These are phyloP conservation scores for Ceratitis capitata DNA, from an alignment of 1,140 invertebrate species.

Conservation along the genomic window DNA sequence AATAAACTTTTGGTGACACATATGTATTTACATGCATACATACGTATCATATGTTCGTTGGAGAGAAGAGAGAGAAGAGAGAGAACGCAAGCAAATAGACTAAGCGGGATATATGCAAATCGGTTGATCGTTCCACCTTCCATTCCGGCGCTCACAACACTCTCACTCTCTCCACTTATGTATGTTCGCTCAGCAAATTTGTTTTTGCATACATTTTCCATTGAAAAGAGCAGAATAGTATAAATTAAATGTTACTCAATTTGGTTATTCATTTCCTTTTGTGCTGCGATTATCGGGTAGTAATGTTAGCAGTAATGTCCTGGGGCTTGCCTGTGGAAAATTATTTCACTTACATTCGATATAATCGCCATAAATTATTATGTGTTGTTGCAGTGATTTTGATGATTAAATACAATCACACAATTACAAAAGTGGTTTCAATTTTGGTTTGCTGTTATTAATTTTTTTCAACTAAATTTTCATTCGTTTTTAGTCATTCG, in stretches of 20 bases:
- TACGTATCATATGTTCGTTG: background rate
- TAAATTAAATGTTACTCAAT: background rate
- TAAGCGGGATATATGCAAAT: background rate
- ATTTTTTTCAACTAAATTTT: too few species aligned
- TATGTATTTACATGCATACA: background rate
- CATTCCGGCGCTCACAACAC: background rate
- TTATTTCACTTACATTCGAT: background rate
- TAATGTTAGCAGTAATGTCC: background rate
- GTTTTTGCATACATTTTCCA: background rate
- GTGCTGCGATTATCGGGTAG: background rate
- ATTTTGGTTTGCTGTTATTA: background rate
- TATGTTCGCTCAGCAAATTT: background rate
- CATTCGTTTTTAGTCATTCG: too few species aligned
- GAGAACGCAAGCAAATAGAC: background rate
- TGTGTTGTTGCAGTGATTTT: slow-evolving; percentile 15
- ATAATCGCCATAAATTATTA: background rate
- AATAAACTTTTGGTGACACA: background rate
- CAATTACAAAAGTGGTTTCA: background rate
- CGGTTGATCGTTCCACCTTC: too few species aligned
- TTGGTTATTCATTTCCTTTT: slow-evolving; percentile 23
- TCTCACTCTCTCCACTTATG: background rate
- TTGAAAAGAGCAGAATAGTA: background rate
- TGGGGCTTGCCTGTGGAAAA: background rate
- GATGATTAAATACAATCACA: background rate
- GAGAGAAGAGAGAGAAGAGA: background rate